Conservation (phyloP, 2,888 invertebrate genomes). For the Tenodera sinensis region DNA sequence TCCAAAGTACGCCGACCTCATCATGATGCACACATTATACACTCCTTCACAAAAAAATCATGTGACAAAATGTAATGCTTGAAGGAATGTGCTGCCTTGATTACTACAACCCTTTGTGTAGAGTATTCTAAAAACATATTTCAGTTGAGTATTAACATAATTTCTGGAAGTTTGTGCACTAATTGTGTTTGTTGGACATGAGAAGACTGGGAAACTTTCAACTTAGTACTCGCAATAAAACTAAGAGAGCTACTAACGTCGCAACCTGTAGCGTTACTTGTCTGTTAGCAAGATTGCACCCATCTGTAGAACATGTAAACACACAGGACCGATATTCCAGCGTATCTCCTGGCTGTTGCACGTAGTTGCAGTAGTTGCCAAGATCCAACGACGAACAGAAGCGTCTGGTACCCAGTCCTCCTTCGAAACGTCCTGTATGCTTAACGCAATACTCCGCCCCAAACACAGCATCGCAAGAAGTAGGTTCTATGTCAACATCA, state of each 20-base stretch:
- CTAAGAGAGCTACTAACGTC: neutral
- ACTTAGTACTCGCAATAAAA: neutral
- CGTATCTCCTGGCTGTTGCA: conserved; percentile 78
- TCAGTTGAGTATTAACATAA: too few relatives aligned
- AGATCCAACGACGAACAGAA: conserved; percentile 83
- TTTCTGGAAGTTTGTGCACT: too few relatives aligned
- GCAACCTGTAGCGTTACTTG: neutral
- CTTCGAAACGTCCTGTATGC: conserved; percentile 87
- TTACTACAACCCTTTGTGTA: too few relatives aligned
- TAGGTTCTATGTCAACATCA: conserved; percentile 61
- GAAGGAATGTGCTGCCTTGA: too few relatives aligned
- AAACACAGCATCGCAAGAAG: conserved; percentile 74
- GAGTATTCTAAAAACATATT: too few relatives aligned
- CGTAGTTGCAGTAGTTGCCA: conserved; percentile 88
- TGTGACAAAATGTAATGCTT: too few relatives aligned
- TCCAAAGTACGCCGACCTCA: too few relatives aligned
- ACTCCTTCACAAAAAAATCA: too few relatives aligned
- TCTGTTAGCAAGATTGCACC: conserved; percentile 65
- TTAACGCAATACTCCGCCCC: conserved; percentile 89
- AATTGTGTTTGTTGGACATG: too few relatives aligned
- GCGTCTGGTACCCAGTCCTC: conserved; percentile 83
- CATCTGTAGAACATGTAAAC: conserved; percentile 77
- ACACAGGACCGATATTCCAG: conserved; percentile 83
- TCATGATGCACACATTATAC: too few relatives aligned
- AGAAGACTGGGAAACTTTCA: neutral